A percentile compares a stretch with the other conserved stretches of the same genome.
These are phyloP conservation scores for Eulemur mongoz DNA, from an alignment of 2,797 vertebrate genomes.

Conservation along the genomic window DNA sequence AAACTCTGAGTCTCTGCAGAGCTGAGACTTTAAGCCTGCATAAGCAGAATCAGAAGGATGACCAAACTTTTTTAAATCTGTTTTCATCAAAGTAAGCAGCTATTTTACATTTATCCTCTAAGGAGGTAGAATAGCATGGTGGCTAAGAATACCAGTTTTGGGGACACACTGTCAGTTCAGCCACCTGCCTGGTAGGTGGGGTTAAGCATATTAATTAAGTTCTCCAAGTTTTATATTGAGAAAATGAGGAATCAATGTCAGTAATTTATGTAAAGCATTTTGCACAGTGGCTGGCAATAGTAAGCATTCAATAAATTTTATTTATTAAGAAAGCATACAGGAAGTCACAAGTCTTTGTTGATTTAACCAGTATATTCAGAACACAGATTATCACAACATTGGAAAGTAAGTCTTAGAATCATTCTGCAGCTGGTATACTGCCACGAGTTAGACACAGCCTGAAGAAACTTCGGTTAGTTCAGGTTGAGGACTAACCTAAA, in stretches of 20 bases:
- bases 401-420: not conserved
- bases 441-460: not conserved
- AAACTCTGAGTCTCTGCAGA: not conserved
- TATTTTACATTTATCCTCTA: not conserved
- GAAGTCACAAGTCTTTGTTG: not conserved
- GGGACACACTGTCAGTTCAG: not conserved
- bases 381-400: not conserved
- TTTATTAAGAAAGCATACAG: not conserved
- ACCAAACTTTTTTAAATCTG: not conserved
- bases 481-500: not conserved
- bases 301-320: not conserved
- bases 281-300: not conserved
- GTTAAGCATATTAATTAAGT: not conserved
- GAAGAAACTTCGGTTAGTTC: not conserved
- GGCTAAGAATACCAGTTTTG: not conserved
- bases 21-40: not conserved
- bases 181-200: not conserved
- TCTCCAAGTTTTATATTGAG: not conserved
- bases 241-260: not conserved
- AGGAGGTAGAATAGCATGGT: accelerated
- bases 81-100: not conserved
- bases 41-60: not conserved
- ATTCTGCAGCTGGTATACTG: not conserved
- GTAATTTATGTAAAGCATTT: not conserved
- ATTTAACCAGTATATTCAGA: not conserved